These are phyloP conservation scores for Euphydryas editha DNA, from an alignment of 2,888 invertebrate genomes.

Conservation along the genomic window DNA sequence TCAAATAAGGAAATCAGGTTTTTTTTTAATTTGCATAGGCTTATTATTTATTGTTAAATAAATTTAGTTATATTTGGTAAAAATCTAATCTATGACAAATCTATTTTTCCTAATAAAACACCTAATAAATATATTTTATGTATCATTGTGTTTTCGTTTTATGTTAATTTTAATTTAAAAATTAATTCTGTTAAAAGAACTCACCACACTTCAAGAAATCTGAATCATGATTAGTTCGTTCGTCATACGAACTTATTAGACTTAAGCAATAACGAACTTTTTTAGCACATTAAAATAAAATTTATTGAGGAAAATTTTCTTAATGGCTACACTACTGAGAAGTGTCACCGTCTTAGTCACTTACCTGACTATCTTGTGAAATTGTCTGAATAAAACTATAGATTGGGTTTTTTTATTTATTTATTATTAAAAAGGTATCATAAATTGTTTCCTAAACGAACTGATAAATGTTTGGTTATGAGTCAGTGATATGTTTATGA, in stretches of 20 bases:
- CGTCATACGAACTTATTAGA: conserved; percentile 28
- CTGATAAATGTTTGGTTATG: too few relatives aligned
- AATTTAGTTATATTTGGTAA: background rate
- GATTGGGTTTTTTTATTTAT: background rate
- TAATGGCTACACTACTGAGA: conserved; percentile 29
- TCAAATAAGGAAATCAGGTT: background rate
- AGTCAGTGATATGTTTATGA: too few relatives aligned
- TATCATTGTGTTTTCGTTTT: background rate
- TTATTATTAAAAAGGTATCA: background rate
- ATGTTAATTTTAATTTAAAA: background rate
- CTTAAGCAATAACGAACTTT: conserved; percentile 23
- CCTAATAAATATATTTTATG: background rate
- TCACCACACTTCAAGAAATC: conserved; percentile 5
- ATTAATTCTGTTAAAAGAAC: background rate
- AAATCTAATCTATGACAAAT: background rate
- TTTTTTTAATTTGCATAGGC: background rate
- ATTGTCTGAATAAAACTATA: conserved; percentile 1
- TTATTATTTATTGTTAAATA: background rate
- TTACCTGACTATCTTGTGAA: conserved; percentile 4
- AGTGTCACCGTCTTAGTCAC: conserved; percentile 26
- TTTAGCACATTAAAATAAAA: conserved; percentile 27
- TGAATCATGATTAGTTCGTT: conserved; percentile 30
- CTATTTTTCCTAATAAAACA: too few relatives aligned
- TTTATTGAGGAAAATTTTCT: conserved; percentile 40
- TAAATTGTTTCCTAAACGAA: background rate